Evolutionary conservation across 2,797 vertebrate genomes (phyloP).

Genomic region (Tokudaia muenninki): DNA sequence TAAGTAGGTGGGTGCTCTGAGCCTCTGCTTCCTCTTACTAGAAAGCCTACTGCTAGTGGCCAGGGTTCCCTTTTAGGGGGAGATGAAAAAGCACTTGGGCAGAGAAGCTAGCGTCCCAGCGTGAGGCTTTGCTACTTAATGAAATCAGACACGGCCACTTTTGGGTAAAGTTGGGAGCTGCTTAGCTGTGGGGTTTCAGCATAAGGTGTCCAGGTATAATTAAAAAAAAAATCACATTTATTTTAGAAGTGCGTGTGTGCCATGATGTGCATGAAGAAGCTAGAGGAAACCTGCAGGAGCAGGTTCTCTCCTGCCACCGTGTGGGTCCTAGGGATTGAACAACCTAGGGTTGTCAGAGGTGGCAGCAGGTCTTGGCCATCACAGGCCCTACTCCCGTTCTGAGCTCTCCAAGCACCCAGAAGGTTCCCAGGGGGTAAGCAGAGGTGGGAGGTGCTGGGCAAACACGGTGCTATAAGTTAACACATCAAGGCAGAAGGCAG

Average conservation of each 20-base stretch:
- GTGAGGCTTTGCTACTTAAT: background rate
- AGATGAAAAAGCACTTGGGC: background rate
- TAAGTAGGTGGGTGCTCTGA: background rate
- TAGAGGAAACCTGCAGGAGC: background rate
- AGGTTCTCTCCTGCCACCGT: background rate
- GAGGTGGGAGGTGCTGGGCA: background rate
- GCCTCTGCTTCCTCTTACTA: background rate
- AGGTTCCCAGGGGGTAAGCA: background rate
- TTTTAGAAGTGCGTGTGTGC: background rate
- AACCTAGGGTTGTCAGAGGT: too few species aligned
- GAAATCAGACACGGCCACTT: background rate
- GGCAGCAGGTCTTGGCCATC: background rate
- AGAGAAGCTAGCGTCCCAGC: background rate
- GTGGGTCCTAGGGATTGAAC: background rate
- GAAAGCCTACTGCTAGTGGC: background rate
- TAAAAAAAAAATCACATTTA: background rate
- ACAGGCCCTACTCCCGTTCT: background rate
- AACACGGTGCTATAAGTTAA: background rate
- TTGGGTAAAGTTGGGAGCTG: background rate
- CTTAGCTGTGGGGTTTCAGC: background rate
- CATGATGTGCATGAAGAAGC: background rate
- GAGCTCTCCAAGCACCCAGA: background rate
- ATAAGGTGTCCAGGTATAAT: background rate
- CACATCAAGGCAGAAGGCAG: conserved; percentile 19
- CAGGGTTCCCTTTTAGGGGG: background rate